Base-by-base conservation (phyloP, 1,140 invertebrate species). In the Periplaneta americana region DNA sequence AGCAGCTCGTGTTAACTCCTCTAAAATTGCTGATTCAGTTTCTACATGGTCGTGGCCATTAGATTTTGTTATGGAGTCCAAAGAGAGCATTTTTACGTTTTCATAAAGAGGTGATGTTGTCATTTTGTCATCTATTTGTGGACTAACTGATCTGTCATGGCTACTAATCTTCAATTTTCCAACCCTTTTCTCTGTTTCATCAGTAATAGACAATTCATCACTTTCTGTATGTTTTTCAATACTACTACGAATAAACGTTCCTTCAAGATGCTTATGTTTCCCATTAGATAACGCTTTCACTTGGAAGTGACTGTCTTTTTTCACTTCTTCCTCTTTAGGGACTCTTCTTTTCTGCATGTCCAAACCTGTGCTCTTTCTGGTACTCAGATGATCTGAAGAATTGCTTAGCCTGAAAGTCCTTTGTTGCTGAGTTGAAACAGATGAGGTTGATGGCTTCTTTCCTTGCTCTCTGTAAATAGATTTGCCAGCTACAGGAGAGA, bases 1-100 rank as follows among this genome's bases (percentile, higher is more conserved):
- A 11, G 90, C 90, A 22, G 90, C 89, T 84, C 87, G 88, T 10
- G 89, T 91, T 75, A 91, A 84, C 83, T 90, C 89, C 75, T 90
- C 89, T 75, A 91, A 84, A 75, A 91, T 90, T 3, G 84, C 84
- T 82, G 85, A 84, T 75, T 87, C 86, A 37, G 85, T 75, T 31
- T 82, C 82, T 13, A 11, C 34, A 28, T 18, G 22, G 11, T 66
- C 22, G 22, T 66, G 48, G 11, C n/a, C 13, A 66, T n/a, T 66
- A 9, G 48, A 66, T 66, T 66, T 66, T 66, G 22, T 28, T 28
- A n/a, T 66, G 22, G 48, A n/a, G 22, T 66, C 48, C 28, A 28
- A 22, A 66, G 22, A 4, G 22, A 66, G 4, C 48, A 66, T 66
- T 66, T 28, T 66, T n/a, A 66, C 6, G 48, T 66, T 66, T 11